These are phyloP conservation scores for Drosophila prolongata DNA, from an alignment of 2,888 invertebrate species.

Conservation along the genomic window DNA sequence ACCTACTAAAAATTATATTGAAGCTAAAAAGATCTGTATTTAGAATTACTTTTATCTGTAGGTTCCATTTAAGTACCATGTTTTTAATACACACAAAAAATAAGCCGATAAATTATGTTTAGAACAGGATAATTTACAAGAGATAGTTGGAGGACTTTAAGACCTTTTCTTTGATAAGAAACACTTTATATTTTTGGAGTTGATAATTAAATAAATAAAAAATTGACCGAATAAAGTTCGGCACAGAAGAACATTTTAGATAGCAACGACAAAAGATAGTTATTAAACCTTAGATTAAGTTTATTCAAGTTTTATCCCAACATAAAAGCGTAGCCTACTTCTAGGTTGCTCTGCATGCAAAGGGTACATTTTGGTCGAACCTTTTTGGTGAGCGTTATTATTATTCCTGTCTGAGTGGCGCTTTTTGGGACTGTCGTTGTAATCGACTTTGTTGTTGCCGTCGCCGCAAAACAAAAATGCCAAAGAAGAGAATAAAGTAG, in stretches of 20 bases:
- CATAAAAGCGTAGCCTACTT: constrained; percentile 26
- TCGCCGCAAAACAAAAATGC: constrained; percentile 61
- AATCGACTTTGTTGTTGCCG: constrained; percentile 68
- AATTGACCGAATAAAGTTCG: too few relatives aligned
- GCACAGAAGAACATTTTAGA: too few relatives aligned
- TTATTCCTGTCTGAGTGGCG: constrained; percentile 39
- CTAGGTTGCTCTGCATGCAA: constrained; percentile 9
- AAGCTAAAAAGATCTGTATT: constrained; percentile 8
- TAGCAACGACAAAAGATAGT: too few relatives aligned
- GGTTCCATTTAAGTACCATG: too few relatives aligned
- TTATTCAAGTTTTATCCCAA: not conserved
- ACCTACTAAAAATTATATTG: not conserved
- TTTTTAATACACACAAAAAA: too few relatives aligned
- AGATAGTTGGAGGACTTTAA: not conserved
- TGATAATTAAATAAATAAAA: not conserved
- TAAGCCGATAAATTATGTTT: too few relatives aligned
- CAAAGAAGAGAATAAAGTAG: constrained; percentile 75
- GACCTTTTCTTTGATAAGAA: not conserved
- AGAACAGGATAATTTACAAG: too few relatives aligned
- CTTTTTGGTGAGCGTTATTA: constrained; percentile 6
- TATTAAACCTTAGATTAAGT: too few relatives aligned
- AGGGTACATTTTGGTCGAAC: constrained; percentile 13
- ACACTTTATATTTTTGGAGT: not conserved
- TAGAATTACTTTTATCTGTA: too few relatives aligned
- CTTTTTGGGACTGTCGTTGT: constrained; percentile 45